Base-by-base conservation (phyloP, 2,888 invertebrate species). In the Portevinia maculata region DNA sequence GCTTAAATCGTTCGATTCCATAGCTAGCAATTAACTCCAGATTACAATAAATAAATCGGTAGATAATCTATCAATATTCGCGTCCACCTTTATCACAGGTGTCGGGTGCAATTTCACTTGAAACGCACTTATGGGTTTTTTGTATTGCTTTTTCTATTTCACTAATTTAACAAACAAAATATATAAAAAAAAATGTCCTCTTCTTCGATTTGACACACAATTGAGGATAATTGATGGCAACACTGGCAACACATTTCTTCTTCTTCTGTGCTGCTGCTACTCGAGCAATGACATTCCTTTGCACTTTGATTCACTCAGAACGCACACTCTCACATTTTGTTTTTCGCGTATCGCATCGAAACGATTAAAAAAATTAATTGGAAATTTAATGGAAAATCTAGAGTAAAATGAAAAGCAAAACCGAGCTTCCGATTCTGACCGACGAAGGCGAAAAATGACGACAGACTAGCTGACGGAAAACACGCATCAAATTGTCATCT, bases 401-500 rank as follows among this genome's bases (percentile, higher is more conserved):
- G 48, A 34, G 55, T 37, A 62, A 60, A 62, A 21, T 46, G 8
- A 34, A 53, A 62, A 60, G 19, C 21, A 59, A 11, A 8, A 6
- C 11, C 1, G 15, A 44, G n/a, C n/a, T n/a, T n/a, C n/a, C n/a
- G n/a, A n/a, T n/a, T n/a, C 46, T 8, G 55, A 62, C 48, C 65
- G 65, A 71, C 55, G 71, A 76, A 64, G 71, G 71, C 55, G 76
- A 83, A 76, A 79, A 83, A 83, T 83, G 83, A 83, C 83, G 83
- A 83, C 83, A 83, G 76, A 71, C 76, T 76, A 70, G 70, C 52
- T 65, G 67, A 79, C 71, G 65, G 83, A 83, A 76, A 83, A 76
- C 83, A 76, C 76, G 71, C 71, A 83, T 83, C 76, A 76, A 76
- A 71, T 81, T 76, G 83, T 83, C 83, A 83, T 83, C 83, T 81